These are phyloP conservation scores for Oscheius sp. DNA, from an alignment of 2,888 invertebrate species.

Conservation along the genomic window DNA sequence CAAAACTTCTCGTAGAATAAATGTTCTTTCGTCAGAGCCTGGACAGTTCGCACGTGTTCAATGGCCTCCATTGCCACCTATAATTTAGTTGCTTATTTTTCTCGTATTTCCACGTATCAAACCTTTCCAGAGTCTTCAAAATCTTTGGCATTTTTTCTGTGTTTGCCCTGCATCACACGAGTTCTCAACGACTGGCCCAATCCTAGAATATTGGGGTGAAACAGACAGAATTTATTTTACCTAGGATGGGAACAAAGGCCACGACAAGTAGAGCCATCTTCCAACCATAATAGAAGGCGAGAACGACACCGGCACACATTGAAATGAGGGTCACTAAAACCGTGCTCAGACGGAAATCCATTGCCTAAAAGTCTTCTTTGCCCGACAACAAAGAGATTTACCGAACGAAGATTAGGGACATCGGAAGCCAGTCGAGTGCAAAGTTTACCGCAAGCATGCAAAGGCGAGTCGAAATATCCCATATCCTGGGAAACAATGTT, in stretches of 20 bases:
- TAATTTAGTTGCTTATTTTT: neutral
- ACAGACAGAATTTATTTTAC: constrained; percentile 9
- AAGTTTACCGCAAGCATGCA: constrained; percentile 74
- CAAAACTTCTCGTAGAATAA: constrained; percentile 71
- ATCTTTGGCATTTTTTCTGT: constrained; percentile 75
- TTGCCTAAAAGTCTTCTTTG: constrained; percentile 70
- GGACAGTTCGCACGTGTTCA: constrained; percentile 75
- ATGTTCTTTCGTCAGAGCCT: constrained; percentile 74
- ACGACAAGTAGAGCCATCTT: constrained; percentile 75
- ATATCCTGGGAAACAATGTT: constrained; percentile 75
- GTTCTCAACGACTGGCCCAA: constrained; percentile 56
- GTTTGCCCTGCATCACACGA: constrained; percentile 73
- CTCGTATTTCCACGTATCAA: neutral
- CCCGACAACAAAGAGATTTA: neutral
- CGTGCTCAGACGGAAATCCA: constrained; percentile 74
- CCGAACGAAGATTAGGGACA: constrained; percentile 73
- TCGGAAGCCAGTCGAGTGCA: constrained; percentile 75
- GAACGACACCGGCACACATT: constrained; percentile 57
- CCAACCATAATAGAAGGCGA: constrained; percentile 76
- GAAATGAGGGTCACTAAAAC: constrained; percentile 73
- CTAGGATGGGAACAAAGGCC: constrained; percentile 74
- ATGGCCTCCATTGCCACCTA: constrained; percentile 75
- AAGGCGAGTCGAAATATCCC: constrained; percentile 75
- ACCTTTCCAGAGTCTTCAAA: constrained; percentile 74
- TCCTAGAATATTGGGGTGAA: constrained; percentile 50